Conservation (phyloP, 2,888 invertebrate species). For the Desoria tigrina region DNA sequence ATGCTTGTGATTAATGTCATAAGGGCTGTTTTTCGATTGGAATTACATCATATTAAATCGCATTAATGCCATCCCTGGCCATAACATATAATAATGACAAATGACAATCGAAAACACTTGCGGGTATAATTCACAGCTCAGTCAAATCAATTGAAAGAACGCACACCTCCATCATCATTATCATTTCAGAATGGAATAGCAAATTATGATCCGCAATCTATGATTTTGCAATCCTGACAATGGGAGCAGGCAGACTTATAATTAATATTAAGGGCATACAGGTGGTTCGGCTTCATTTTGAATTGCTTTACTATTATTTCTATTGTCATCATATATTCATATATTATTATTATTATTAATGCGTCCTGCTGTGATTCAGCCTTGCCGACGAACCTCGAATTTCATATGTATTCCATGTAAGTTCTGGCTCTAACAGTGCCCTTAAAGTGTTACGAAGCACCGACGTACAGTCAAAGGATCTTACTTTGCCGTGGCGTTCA, state of each 20-base stretch:
- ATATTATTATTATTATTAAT: too few species aligned
- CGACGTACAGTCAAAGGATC: neutral
- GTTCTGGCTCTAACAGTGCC: neutral
- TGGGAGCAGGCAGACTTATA: constrained; percentile 5
- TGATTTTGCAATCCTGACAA: constrained; percentile 6
- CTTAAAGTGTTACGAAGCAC: constrained; percentile 2
- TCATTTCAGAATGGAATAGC: neutral
- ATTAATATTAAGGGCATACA: constrained; percentile 18
- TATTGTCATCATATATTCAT: constrained; percentile 19
- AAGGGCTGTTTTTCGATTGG: too few species aligned
- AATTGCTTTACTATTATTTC: constrained; percentile 8
- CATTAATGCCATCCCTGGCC: too few species aligned
- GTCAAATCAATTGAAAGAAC: neutral
- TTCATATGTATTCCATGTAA: neutral
- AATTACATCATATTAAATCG: too few species aligned
- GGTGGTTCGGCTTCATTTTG: constrained; percentile 7
- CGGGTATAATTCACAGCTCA: constrained; percentile 3
- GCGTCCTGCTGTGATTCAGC: constrained; percentile 17
- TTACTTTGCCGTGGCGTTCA: too few species aligned
- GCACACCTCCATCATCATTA: neutral
- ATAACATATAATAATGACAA: neutral
- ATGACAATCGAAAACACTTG: constrained; percentile 2
- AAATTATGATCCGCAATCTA: neutral
- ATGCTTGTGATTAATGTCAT: too few species aligned
- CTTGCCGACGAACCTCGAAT: constrained; percentile 14